A percentile compares a stretch with the other conserved stretches of the same genome.
Conservation (phyloP, 2,113 vertebrate genomes). For the Mungos mungo region DNA sequence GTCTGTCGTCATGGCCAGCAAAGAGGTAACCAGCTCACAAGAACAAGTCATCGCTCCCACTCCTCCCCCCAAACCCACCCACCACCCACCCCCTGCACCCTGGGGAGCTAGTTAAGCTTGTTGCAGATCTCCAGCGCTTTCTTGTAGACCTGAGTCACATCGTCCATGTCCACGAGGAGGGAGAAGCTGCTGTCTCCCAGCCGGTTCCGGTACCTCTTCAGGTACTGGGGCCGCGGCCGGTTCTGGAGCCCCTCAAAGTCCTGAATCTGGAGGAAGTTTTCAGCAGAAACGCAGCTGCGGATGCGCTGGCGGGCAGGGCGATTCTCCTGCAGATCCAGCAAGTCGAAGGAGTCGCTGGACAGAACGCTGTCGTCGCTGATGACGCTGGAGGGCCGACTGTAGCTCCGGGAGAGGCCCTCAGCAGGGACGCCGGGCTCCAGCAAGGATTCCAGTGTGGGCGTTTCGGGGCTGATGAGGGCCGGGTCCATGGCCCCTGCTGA, state of each 20-base stretch:
- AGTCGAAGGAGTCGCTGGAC: slow-evolving; percentile 90
- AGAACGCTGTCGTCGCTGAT: slow-evolving; percentile 93
- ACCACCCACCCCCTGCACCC: slow-evolving; percentile 54
- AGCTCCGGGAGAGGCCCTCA: slow-evolving; percentile 91
- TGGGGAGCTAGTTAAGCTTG: slow-evolving; percentile 88
- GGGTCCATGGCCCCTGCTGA: slow-evolving; percentile 84
- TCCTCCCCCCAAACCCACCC: slow-evolving; percentile 64
- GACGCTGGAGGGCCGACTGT: slow-evolving; percentile 93
- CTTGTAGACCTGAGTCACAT: slow-evolving; percentile 99
- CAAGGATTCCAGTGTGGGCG: slow-evolving; percentile 83
- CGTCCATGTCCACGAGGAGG: slow-evolving; percentile 94
- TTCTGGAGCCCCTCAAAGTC: slow-evolving; percentile 90
- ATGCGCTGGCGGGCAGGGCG: slow-evolving; percentile 88
- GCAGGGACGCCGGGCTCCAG: slow-evolving; percentile 84
- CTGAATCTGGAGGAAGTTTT: slow-evolving; percentile 94
- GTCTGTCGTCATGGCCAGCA: slow-evolving; percentile 73
- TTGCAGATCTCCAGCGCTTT: slow-evolving; percentile 97
- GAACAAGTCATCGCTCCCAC: slow-evolving; percentile 66
- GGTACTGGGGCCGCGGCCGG: slow-evolving; percentile 88
- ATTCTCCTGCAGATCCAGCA: slow-evolving; percentile 91
- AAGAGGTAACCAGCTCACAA: slow-evolving; percentile 76
- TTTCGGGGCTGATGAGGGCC: slow-evolving; percentile 78
- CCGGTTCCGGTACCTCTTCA: slow-evolving; percentile 91
- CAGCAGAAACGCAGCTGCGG: slow-evolving; percentile 93
- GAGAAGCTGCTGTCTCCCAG: slow-evolving; percentile 97